Base-by-base conservation (phyloP, 2,888 invertebrate genomes). In the Sclerodermus sp. region DNA sequence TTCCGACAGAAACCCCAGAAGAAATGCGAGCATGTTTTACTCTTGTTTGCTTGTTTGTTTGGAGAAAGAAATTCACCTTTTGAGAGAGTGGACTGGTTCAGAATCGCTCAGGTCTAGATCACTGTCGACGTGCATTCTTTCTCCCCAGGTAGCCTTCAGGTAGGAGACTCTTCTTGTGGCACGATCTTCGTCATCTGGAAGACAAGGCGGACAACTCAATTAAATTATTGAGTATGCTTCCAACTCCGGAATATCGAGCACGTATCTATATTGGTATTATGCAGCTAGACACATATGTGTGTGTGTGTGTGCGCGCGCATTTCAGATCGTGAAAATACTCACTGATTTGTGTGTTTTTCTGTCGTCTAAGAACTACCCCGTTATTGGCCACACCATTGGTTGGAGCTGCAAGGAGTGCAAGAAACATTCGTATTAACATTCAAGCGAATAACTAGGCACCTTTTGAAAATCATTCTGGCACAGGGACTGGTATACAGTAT, bases 161-260 rank as follows among this genome's bases (percentile, higher is more conserved):
- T 96, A 96, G n/a, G 95, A 96, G 62, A 93, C 92, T 65, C 96
- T 84, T 64, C 96, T 85, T 80, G 90, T 91, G 17, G 89, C 87
- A 59, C 92, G 86, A 70, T 93, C 93, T 74, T 95, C 94, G 74
- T 91, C 91, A 78, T 83, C 86, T 84, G 76, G 58, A 76, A 80
- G 67, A n/a, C n/a, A n/a, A n/a, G n/a, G n/a, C n/a, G n/a, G n/a
- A n/a, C n/a, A n/a, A n/a, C n/a, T n/a, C n/a, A n/a, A n/a, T n/a
- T n/a, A n/a, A n/a, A n/a, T n/a, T n/a, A n/a, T n/a, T n/a, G n/a
- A n/a, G n/a, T n/a, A n/a, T n/a, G n/a, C n/a, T n/a, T n/a, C n/a
- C n/a, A n/a, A n/a, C n/a, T n/a, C n/a, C n/a, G n/a, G n/a, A n/a
- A n/a, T n/a, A n/a, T n/a, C n/a, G n/a, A n/a, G n/a, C n/a, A n/a